A percentile compares a stretch with the other conserved stretches of the same genome.
These are phyloP conservation scores for Thera obeliscata DNA, from an alignment of 2,888 invertebrate genomes.

Conservation along the genomic window DNA sequence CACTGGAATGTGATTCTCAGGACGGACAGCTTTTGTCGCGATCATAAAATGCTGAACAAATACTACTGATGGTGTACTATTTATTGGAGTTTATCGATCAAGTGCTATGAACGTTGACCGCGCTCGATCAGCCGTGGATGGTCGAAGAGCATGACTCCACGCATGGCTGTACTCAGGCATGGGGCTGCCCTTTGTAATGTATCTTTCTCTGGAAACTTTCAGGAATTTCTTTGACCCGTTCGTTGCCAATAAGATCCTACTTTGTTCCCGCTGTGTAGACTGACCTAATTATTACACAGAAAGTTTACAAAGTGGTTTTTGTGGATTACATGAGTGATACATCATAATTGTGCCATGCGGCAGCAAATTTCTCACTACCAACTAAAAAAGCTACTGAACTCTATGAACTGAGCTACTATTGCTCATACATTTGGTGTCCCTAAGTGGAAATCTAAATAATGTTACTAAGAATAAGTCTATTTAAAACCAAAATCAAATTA, in stretches of 20 bases:
- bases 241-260: neutral
- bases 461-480: too few relatives aligned
- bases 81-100: conserved; percentile 46
- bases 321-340: too few relatives aligned
- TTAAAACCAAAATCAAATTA: too few relatives aligned
- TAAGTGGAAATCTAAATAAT: too few relatives aligned
- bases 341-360: too few relatives aligned
- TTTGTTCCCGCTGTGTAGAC: neutral
- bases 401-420: too few relatives aligned
- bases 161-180: conserved; percentile 28
- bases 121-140: conserved; percentile 48
- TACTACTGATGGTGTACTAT: conserved; percentile 35
- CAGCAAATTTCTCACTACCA: too few relatives aligned
- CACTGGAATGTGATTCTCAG: conserved; percentile 23
- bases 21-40: conserved; percentile 15
- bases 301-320: neutral
- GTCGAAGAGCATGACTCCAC: conserved; percentile 51
- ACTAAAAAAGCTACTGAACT: too few relatives aligned
- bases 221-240: neutral
- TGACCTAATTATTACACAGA: neutral
- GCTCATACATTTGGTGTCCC: too few relatives aligned
- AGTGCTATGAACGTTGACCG: conserved; percentile 56
- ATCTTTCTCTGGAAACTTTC: neutral
- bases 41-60: conserved; percentile 42
- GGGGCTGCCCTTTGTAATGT: conserved; percentile 3